phyloP scores from a whole-genome alignment of 2,113 vertebrate genomes.

The Pelodiscus sinensis region DNA sequence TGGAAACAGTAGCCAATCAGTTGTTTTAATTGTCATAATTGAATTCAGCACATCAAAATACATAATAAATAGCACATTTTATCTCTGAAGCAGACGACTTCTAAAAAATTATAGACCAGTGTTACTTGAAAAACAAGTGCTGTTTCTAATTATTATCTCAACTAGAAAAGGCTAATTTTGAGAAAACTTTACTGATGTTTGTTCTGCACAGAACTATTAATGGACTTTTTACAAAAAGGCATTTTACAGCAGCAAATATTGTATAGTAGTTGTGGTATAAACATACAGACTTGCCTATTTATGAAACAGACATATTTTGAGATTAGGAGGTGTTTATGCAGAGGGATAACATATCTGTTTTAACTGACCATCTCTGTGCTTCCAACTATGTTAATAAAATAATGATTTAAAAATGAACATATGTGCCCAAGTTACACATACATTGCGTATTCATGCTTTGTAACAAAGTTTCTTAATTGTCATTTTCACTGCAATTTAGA shows the following conservation, averaged over 20 bases:
- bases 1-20: too few relatives aligned
- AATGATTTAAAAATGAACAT: neutral
- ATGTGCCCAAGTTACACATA: neutral
- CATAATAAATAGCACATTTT: too few relatives aligned
- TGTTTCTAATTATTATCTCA: too few relatives aligned
- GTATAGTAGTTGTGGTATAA: neutral
- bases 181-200: neutral
- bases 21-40: too few relatives aligned
- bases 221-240: neutral
- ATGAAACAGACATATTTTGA: neutral
- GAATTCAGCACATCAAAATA: too few relatives aligned
- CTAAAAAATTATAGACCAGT: too few relatives aligned
- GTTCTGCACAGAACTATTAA: neutral
- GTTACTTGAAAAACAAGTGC: neutral
- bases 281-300: neutral
- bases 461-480: neutral
- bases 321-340: neutral
- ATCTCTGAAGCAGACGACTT: too few relatives aligned
- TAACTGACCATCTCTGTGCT: neutral
- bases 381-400: neutral
- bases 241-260: neutral
- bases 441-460: neutral
- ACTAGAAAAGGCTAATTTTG: too few relatives aligned
- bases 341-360: neutral
- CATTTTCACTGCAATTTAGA: neutral